Base-by-base conservation (phyloP, 2,797 vertebrate genomes). In the Hozukius guyotensis region DNA sequence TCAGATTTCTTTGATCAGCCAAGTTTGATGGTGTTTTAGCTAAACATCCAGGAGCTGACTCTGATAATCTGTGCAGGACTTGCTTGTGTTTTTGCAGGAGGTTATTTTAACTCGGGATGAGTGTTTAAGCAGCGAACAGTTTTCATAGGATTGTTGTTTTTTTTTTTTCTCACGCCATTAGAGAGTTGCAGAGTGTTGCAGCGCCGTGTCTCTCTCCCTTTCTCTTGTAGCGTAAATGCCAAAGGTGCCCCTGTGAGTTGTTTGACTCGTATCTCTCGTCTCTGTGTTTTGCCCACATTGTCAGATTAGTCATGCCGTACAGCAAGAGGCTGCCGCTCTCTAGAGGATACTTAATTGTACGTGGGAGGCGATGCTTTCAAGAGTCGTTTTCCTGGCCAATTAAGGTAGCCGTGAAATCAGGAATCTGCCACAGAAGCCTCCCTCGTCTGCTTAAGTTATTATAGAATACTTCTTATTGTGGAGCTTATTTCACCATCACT, bases 281-380 rank as follows among this genome's bases (percentile, higher is more conserved):
- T 88, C 86, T 87, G 81, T 94, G 91, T 95, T 95, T 93, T 94
- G 91, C 94, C 90, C 90, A 92, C 93, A 90, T 91, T 92, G 91
- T 83, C 84, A 85, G 90, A 93, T 95, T 95, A 95, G 93, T 95
- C 94, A 94, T 86, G 86, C 75, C 46, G 62, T 81, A 85, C 91
- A 87, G 84, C 84, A 81, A 85, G 89, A 93, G 92, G 81, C 92
- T 72, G 75, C 85, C 36, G 74, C 88, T 93, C 91, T 92, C 87
- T 55, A 81, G 89, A 93, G 89, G 89, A 89, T 73, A 85, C 77
- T 93, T 94, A 93, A 95, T 94, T 93, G 87, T 89, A 83, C 24
- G 95, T 95, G 88, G 94, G 95, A 76, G 91, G 92, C 78, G 52
- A 87, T 89, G 86, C 89, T 90, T 92, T 91, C 72, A 81, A 86